phyloP scores from a whole-genome alignment of 2,113 vertebrate species.

The Cottus gobio region DNA sequence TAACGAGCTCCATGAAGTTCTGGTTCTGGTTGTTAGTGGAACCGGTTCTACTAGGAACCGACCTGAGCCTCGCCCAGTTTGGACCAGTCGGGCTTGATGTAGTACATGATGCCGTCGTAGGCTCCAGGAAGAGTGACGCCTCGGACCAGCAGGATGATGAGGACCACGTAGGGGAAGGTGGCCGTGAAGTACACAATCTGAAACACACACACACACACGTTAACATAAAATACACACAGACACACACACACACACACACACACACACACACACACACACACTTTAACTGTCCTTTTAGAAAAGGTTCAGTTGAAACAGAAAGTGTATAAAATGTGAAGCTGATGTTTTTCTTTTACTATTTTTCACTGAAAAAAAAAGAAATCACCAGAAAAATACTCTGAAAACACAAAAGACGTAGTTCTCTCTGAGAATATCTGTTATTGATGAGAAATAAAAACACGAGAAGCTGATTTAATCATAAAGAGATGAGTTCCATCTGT shows the following conservation, averaged over 20 bases:
- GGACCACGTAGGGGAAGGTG: slow-evolving; percentile 84
- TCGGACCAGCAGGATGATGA: slow-evolving; percentile 84
- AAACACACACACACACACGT: slow-evolving; percentile 12
- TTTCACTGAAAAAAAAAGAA: too few relatives aligned
- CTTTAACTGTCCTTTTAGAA: too few relatives aligned
- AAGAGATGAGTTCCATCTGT: background rate
- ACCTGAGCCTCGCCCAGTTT: slow-evolving; percentile 85
- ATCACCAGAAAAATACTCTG: too few relatives aligned
- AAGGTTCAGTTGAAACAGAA: background rate
- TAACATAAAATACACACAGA: background rate
- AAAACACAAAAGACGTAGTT: too few relatives aligned
- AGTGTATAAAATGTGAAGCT: background rate
- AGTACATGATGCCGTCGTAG: slow-evolving; percentile 84
- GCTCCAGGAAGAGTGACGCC: slow-evolving; percentile 85
- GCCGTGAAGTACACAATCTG: slow-evolving; percentile 88
- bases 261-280: background rate
- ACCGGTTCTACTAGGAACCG: background rate
- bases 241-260: background rate
- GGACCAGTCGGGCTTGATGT: slow-evolving; percentile 85
- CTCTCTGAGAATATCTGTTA: too few relatives aligned
- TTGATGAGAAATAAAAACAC: too few relatives aligned
- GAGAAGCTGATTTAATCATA: too few relatives aligned
- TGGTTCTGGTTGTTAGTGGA: background rate
- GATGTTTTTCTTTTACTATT: too few relatives aligned
- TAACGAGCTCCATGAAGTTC: too few relatives aligned